Percentiles rank a stretch among this genome's conserved stretches.
Evolutionary conservation across 1,140 invertebrate species (phyloP).

Genomic region (Cecropterus lyciades): DNA sequence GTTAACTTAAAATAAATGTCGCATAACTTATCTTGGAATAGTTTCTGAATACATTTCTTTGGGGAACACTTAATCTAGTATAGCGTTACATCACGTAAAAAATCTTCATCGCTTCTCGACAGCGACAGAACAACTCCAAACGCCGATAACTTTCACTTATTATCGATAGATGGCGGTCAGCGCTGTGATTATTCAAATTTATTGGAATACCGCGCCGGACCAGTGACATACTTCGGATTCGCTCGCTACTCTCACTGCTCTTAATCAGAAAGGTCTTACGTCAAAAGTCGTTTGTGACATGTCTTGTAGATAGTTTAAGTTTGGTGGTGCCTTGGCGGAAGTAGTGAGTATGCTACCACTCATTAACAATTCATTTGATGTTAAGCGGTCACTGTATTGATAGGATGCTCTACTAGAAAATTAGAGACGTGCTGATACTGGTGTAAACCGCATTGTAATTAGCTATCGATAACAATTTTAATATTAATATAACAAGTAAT

Average conservation of each 20-base stretch:
- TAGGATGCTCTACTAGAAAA: no score
- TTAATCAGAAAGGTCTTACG: constrained; percentile 16
- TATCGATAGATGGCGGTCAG: constrained; percentile 35
- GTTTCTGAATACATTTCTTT: no score
- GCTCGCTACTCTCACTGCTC: constrained; percentile 15
- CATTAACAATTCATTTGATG: no score
- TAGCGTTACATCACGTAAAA: no score
- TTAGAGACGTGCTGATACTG: no score
- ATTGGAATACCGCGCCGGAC: constrained; percentile 32
- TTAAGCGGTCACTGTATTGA: no score
- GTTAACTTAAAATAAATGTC: no score
- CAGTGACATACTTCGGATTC: constrained; percentile 14
- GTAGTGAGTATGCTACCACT: neutral
- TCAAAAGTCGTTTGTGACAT: constrained; percentile 15
- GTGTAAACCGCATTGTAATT: no score
- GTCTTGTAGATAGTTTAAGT: neutral
- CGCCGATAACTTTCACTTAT: constrained; percentile 32
- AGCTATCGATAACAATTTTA: no score
- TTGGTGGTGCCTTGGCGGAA: neutral
- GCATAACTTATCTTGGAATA: no score
- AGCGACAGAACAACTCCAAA: neutral
- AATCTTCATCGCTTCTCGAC: neutral
- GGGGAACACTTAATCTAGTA: no score
- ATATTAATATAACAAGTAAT: no score
- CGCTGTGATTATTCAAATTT: constrained; percentile 34